Evolutionary conservation across 2,888 invertebrate genomes (phyloP).

Genomic region (Campopleginae sp.): DNA sequence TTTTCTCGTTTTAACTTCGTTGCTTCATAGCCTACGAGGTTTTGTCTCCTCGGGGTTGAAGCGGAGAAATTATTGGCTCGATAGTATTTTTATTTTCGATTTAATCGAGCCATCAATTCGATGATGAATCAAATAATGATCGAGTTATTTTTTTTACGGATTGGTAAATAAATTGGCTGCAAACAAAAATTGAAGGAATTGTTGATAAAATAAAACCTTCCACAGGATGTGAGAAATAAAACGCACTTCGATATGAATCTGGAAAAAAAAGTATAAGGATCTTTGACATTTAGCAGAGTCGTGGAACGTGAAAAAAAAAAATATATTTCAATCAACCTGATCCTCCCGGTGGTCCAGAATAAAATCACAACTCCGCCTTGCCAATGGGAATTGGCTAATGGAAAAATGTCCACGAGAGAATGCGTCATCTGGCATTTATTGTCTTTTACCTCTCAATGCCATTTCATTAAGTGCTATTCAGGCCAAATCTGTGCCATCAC

Average conservation of each 20-base stretch:
- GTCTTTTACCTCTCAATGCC: constrained; percentile 19
- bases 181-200: not conserved
- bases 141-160: no score
- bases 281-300: not conserved
- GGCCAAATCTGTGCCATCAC: constrained; percentile 9
- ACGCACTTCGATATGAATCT: not conserved
- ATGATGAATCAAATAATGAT: not conserved
- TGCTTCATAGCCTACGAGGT: not conserved
- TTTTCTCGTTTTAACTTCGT: not conserved
- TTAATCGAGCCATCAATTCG: no score
- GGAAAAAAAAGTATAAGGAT: not conserved
- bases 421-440: constrained; percentile 12
- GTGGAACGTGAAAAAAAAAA: not conserved
- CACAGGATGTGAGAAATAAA: not conserved
- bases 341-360: not conserved
- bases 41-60: no score
- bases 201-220: not conserved
- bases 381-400: constrained; percentile 12
- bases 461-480: constrained; percentile 30
- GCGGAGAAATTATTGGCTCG: no score
- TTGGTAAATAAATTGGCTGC: not conserved
- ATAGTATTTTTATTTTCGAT: no score
- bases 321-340: not conserved
- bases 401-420: constrained; percentile 10
- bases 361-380: not conserved